Base-by-base conservation (phyloP, 2,888 invertebrate species). In the Pseudanteris insignis region DNA sequence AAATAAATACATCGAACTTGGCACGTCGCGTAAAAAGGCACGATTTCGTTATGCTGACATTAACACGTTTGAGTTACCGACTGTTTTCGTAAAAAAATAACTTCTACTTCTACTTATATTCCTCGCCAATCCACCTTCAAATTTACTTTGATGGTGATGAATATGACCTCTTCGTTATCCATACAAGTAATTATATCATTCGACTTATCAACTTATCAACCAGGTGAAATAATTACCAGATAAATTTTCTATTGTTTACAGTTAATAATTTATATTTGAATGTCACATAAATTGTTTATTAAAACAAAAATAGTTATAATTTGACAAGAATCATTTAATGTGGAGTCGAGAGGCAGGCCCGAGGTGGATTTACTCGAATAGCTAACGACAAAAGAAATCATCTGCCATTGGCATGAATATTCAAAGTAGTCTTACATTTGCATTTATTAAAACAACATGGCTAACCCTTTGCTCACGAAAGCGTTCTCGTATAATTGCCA, bases 381-480 rank as follows among this genome's bases (percentile, higher is more conserved):
- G 58, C 53, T 46, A 44, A 44, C 72, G 74, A 74, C 71, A 75
- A 73, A 73, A 74, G 73, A 72, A 74, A 70, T 71, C 69, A 70
- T 70, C 68, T 66, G 63, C 65, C 66, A 67, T 44, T 48, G 60
- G 47, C 66, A 74, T 75, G 75, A 75, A 75, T 75, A 75, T 75
- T 74, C 75, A 74, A 63, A 53, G 34, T 54, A 61, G 62, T 46
- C 53, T 55, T 36, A 37, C 57, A 69, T 75, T 74, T 75, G 75
- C 75, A 75, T 75, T 75, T 73, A 75, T 75, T 75, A 73, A 74
- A 74, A 74, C 70, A 71, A 71, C 73, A 73, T 65, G 62, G 65
- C 69, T 67, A 68, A 67, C 69, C 71, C 72, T 70, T 72, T 71
- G 67, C 70, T 63, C 65, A 24, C 57, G 46, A 67, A 36, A 61